Evolutionary conservation across 2,113 vertebrate species (phyloP), one percentile per base, ranked within the genome.

Genomic region (Bos javanicus): DNA sequence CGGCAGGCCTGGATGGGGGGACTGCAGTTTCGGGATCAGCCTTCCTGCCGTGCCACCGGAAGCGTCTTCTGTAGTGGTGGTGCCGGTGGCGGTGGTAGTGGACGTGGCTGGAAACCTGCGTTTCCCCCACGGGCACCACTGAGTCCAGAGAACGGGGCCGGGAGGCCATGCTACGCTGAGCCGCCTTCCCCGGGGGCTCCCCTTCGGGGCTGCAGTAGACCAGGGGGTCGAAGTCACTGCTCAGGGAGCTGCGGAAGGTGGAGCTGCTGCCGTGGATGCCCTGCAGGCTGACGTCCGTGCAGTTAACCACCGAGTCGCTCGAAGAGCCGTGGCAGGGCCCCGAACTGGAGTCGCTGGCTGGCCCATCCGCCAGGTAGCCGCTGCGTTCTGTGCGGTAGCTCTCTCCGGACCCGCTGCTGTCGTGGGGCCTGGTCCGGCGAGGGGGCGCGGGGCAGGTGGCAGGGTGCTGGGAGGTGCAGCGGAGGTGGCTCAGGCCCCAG

Each of bases 231-330:
- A 99, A 99, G 98, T 99, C 99, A 2, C 99, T 99, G 98, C 99
- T 99, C 97, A 99, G 99, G 48, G 99, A 99, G 98, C 99, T 99
- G 86, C 99, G 99, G 98, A 99, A 99, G 0, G 99, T 99, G 95
- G 99, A 99, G 96, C 99, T 99, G 99, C 99, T 99, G 97, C 99
- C 99, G 0, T 99, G 99, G 95, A 99, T 99, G 46, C 99, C 99
- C 97, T 99, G 99, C 90, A 99, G 99, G 92, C 99, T 99, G 96
- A 99, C 25, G 0, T 99, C 99, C 0, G 99, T 99, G 98, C 99
- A 99, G 98, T 99, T 99, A 94, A 99, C 98, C 94, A 99, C 99
- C 0, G 99, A 99, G 98, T 99, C 99, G 59, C 99, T 99, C 95
- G 99, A 99, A 57, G 99, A 99, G 78, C 99, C 99, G 0, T 99